Evolutionary conservation across 2,113 vertebrate species (phyloP), one percentile per base, ranked within the genome.

Genomic region (Alectura lathami): DNA sequence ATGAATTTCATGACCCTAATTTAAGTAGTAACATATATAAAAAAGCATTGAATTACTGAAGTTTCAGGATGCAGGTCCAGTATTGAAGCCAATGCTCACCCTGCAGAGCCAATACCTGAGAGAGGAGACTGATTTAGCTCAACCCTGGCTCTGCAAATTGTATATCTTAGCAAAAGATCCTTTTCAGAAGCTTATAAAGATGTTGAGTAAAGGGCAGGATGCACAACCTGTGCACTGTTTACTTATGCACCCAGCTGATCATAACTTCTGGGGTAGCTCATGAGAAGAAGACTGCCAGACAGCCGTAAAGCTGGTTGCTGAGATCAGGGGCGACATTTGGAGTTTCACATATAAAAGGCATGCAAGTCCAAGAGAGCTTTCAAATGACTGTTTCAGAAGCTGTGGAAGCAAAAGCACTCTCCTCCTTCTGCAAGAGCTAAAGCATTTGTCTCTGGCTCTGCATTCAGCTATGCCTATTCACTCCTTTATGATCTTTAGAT

Each of bases 211-310:
- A 87, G 50, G 26, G 54, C 42, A 88, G 67, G 63, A 54, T 59
- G 42, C 62, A 83, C 59, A 89, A 95, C 29, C 54, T 80, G 60
- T 43, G 70, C 76, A 76, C n/a, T 89, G 82, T 96, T 97, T 97
- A 91, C 75, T 93, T 83, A 69, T 34, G 59, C 78, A 64, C 88
- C 85, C 90, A 90, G 88, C 72, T 62, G 92, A 90, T 92, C 54
- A 3, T 70, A 69, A 85, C 81, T 73, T 50, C 81, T 95, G 75
- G 89, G 63, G 50, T 42, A 80, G 87, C 85, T 93, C 78, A 67
- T 50, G 47, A 94, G 82, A 83, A 79, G 64, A 92, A 74, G 93
- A 21, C 87, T 89, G 67, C 42, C 74, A 93, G 92, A 57, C 40
- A 89, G 85, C 75, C 82, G 72, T 23, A 69, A 69, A 86, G 81